These are phyloP conservation scores for Archegozetes longisetosus DNA, from an alignment of 1,140 invertebrate genomes.

Conservation along the genomic window DNA sequence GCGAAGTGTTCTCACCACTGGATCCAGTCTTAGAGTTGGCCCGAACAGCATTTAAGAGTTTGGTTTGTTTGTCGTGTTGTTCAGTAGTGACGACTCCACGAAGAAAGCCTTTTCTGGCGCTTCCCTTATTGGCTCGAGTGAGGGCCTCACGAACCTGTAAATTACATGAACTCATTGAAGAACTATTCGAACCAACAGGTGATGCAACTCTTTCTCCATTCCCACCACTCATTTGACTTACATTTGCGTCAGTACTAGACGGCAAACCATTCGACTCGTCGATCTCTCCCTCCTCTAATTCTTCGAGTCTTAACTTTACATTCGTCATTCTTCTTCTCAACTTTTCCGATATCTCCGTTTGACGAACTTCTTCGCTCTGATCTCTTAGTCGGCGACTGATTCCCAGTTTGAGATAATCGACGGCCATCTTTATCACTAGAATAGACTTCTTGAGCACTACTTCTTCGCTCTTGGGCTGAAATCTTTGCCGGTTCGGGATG, in stretches of 20 bases:
- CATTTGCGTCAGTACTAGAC: no score
- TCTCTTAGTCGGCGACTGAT: background rate
- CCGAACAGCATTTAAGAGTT: background rate
- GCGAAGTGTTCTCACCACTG: background rate
- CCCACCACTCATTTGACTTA: no score
- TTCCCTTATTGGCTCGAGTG: background rate
- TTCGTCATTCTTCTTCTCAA: background rate
- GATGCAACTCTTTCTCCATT: no score
- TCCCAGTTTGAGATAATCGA: background rate
- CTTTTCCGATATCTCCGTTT: background rate
- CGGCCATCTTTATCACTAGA: no score
- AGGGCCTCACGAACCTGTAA: no score
- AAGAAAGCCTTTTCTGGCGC: background rate
- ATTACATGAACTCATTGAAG: no score
- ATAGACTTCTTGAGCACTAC: background rate
- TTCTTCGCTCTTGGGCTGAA: background rate
- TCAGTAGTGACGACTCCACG: background rate
- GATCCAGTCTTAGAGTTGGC: background rate
- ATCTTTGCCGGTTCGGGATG: background rate
- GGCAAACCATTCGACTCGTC: no score
- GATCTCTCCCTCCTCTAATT: no score
- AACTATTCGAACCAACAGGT: no score
- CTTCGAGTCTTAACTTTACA: no score
- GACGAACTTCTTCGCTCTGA: background rate
- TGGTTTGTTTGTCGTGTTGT: background rate